phyloP scores from a whole-genome alignment of 2,888 invertebrate species.

The Cryptocheilus praepositus region DNA sequence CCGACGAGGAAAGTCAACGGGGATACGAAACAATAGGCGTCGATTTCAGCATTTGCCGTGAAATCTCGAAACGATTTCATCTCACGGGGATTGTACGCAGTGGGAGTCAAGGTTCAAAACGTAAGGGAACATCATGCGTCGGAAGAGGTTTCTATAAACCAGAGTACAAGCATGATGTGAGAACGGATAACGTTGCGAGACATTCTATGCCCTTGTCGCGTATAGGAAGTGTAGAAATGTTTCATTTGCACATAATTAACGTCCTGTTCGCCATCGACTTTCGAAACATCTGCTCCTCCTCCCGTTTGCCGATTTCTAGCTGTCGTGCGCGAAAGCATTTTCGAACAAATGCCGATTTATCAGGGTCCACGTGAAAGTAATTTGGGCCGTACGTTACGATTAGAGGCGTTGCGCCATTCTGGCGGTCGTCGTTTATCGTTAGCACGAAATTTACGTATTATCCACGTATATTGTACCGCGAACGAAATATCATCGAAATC shows the following conservation, averaged over 20 bases:
- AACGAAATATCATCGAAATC: too few relatives aligned
- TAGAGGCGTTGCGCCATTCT: too few relatives aligned
- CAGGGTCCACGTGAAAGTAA: too few relatives aligned
- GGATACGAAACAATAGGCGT: too few relatives aligned
- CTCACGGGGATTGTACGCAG: too few relatives aligned
- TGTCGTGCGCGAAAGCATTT: constrained; percentile 1
- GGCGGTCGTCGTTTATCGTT: too few relatives aligned
- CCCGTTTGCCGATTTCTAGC: constrained; percentile 1
- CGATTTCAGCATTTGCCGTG: too few relatives aligned
- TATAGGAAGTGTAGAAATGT: constrained; percentile 56
- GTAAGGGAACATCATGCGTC: constrained; percentile 8
- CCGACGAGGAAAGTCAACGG: too few relatives aligned
- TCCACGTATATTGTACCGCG: too few relatives aligned
- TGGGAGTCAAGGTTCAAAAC: constrained; percentile 28
- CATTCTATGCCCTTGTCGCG: constrained; percentile 38
- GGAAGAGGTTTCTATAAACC: constrained; percentile 27
- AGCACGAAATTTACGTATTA: too few relatives aligned
- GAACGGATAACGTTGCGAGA: constrained; percentile 36
- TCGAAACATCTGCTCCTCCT: not conserved
- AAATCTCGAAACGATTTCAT: too few relatives aligned
- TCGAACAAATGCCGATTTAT: not conserved
- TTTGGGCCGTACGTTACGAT: too few relatives aligned
- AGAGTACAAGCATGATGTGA: constrained; percentile 28
- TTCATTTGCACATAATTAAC: constrained; percentile 53
- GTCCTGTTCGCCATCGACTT: constrained; percentile 12